phyloP scores from a whole-genome alignment of 2,113 vertebrate genomes.

The Gymnorhina tibicen region DNA sequence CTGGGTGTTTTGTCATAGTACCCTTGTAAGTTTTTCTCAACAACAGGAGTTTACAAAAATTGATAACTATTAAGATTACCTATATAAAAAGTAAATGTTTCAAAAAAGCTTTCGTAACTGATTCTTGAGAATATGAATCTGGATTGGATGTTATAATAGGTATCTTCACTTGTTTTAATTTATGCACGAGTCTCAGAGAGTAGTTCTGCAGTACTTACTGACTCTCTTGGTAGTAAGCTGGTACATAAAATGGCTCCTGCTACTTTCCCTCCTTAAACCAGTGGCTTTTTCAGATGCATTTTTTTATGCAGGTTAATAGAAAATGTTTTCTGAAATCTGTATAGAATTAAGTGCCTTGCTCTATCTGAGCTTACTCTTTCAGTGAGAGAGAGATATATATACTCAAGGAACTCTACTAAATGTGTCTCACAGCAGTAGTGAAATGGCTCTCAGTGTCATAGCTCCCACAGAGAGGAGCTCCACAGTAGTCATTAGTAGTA shows the following conservation, averaged over 20 bases:
- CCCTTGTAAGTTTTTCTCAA: neutral
- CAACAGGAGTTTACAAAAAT: neutral
- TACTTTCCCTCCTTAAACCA: neutral
- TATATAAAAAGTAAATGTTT: neutral
- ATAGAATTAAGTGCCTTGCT: neutral
- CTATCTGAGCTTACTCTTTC: neutral
- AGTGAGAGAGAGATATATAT: neutral
- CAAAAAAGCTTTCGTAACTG: neutral
- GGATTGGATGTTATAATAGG: neutral
- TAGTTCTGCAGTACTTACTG: neutral
- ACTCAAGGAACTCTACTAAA: conserved; percentile 29
- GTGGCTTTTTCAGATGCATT: neutral
- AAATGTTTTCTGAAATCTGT: neutral
- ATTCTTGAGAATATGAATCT: neutral
- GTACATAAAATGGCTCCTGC: neutral
- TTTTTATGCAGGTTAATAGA: neutral
- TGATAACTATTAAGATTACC: neutral
- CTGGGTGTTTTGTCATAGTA: neutral
- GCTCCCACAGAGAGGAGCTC: conserved; percentile 49
- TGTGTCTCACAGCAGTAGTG: conserved; percentile 29
- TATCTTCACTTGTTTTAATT: neutral
- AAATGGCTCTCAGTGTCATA: conserved; percentile 33
- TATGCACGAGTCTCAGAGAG: neutral
- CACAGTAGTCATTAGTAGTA: conserved; percentile 31
- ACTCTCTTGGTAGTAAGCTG: neutral